Evolutionary conservation across 2,113 vertebrate species (phyloP).

Genomic region (Talpa occidentalis): DNA sequence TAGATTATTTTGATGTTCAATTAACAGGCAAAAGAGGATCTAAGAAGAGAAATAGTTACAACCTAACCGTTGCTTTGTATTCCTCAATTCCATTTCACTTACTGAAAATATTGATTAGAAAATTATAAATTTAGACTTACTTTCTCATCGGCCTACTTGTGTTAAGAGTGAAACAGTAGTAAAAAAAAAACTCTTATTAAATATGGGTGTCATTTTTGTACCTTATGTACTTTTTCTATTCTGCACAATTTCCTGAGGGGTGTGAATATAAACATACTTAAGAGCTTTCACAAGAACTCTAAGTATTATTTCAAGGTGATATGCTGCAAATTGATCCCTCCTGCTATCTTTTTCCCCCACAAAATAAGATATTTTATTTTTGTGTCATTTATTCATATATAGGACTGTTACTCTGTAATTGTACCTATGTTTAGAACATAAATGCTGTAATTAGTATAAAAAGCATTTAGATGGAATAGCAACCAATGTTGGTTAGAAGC

Average conservation of each 20-base stretch:
- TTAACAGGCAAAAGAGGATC: slow-evolving; percentile 59
- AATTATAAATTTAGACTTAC: slow-evolving; percentile 34
- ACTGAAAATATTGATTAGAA: slow-evolving; percentile 72
- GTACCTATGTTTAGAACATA: neutral
- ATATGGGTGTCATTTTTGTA: neutral
- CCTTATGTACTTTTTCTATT: neutral
- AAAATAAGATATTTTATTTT: neutral
- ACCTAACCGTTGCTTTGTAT: neutral
- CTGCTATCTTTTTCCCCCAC: neutral
- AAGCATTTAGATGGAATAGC: neutral
- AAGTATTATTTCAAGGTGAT: slow-evolving; percentile 13
- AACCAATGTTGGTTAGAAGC: neutral
- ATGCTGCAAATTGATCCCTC: neutral
- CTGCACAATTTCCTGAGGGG: neutral
- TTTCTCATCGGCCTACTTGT: neutral
- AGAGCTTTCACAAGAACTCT: slow-evolving; percentile 31
- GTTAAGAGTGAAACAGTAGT: neutral
- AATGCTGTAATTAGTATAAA: neutral
- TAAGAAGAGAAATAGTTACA: slow-evolving; percentile 64
- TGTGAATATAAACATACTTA: slow-evolving; percentile 54
- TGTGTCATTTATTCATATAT: neutral
- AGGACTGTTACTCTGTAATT: neutral
- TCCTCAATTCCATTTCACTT: slow-evolving; percentile 59
- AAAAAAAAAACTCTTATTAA: neutral
- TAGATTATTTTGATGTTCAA: slow-evolving; percentile 40